Evolutionary conservation across 2,888 invertebrate genomes (phyloP), one percentile per base, ranked within the genome.

Genomic region (Hydropsyche betteni): DNA sequence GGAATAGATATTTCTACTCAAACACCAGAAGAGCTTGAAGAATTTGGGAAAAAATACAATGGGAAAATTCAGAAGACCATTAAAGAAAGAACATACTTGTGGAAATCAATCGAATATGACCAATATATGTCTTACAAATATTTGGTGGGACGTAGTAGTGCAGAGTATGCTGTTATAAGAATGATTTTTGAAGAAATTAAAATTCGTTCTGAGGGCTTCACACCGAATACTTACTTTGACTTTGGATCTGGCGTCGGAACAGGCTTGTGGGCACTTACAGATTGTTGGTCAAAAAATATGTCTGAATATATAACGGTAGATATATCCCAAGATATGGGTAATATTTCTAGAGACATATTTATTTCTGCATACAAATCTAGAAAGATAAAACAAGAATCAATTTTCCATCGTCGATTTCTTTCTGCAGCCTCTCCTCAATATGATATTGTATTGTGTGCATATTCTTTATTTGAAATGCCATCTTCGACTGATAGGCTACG

Each of bases 231-330:
- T 77, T 89, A 96, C 80, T 93, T 97, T 80, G 97, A 98, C 85
- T 96, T 95, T 84, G 98, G 98, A 0, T 95, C 97, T 5, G 98
- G 98, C 0, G 85, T 95, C 4, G 97, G 97, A 0, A 93, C 94
- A 0, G 94, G 91, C 0, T 90, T 92, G 74, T 97, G 97, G 97
- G 97, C 95, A 0, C 90, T 92, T 0, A 91, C 91, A 81, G 83
- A 86, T 4, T 86, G 89, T 14, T 98, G 96, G 96, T 86, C 88
- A 7, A 85, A 89, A 0, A 83, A 89, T 24, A 88, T 97, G 44
- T 90, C 88, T 81, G 97, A 98, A 85, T 94, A 94, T 83, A 93
- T 92, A 80, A 93, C 94, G 82, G 93, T 98, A 0, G 98, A 98
- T 82, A 85, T 90, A 5, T 96, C 96, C 0, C 82, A 86, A 0